Evolutionary conservation across 2,113 vertebrate species (phyloP), one percentile per base, ranked within the genome.

Genomic region (Syrrhaptes paradoxus): DNA sequence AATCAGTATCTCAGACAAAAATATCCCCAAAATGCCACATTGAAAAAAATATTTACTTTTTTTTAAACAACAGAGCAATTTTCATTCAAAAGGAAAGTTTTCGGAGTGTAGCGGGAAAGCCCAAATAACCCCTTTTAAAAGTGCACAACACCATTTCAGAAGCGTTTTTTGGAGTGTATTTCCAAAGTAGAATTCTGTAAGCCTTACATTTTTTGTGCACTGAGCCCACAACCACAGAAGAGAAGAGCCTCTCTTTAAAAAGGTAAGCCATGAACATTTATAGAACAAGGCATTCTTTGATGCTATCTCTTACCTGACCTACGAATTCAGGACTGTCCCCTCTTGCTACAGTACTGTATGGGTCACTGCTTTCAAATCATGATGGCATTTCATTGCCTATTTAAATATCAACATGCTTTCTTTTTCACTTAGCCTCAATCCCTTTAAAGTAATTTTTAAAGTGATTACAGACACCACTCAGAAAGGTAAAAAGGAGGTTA

Each of bases 381-480:
- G 87, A 95, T 93, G 91, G 78, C 81, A 96, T 95, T 95, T 96
- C 94, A 96, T 86, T 93, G 87, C 88, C 92, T 95, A 92, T 93
- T 95, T 94, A 81, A 94, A 61, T 95, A 94, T 85, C 77, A 95
- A 91, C 75, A 95, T 91, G 82, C 87, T 85, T 97, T 93, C 92
- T 94, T 93, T 96, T 89, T 92, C 89, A 95, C 92, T 97, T 96
- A 95, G 93, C 67, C 94, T 96, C 91, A 95, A 96, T 92, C 84
- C 49, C 89, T 95, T 95, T 95, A 96, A 87, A 79, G 76, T 82
- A 91, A 74, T 82, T 96, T 95, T 93, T 96, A 71, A 94, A 95
- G 54, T 66, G 87, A 90, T 94, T 96, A 89, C 78, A 89, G 84
- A 96, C 81, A 96, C 73, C 80, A 96, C 89, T 57, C 90, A 95